Percentiles rank a stretch among this genome's conserved stretches.
Conservation (phyloP, 2,888 invertebrate genomes). For the Parnassius orleans region DNA sequence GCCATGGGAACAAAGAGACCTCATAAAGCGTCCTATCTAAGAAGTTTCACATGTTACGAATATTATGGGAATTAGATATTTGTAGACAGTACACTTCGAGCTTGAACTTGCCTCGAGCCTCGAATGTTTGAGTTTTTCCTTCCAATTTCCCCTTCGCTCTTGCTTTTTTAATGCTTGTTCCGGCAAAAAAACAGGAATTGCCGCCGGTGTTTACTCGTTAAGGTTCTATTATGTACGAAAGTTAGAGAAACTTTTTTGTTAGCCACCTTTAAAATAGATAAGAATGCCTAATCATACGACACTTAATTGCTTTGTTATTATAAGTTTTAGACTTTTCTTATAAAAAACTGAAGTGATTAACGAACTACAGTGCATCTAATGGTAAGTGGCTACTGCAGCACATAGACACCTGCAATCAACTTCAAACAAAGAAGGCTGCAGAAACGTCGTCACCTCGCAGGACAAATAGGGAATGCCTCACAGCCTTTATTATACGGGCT, state of each 20-base stretch:
- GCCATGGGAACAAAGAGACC: constrained; percentile 41
- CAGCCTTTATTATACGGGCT: too few relatives aligned
- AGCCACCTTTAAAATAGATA: neutral
- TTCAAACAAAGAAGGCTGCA: too few relatives aligned
- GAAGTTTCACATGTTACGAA: constrained; percentile 73
- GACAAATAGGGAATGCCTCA: too few relatives aligned
- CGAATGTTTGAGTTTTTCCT: constrained; percentile 35
- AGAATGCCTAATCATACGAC: neutral
- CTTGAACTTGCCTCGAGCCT: constrained; percentile 34
- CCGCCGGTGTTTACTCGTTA: constrained; percentile 43
- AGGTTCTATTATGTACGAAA: constrained; percentile 29
- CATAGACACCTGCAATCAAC: too few relatives aligned
- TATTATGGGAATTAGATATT: constrained; percentile 74
- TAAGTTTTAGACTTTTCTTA: too few relatives aligned
- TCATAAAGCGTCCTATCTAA: constrained; percentile 59
- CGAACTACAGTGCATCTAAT: too few relatives aligned
- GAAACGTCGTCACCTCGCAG: too few relatives aligned
- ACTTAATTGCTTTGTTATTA: neutral
- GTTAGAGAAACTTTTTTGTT: constrained; percentile 8
- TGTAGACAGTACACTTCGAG: constrained; percentile 28
- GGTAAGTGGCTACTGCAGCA: too few relatives aligned
- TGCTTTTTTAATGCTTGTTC: constrained; percentile 45
- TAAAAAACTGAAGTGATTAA: too few relatives aligned
- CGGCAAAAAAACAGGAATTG: constrained; percentile 31
- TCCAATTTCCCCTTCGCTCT: constrained; percentile 29